Conservation (phyloP, 2,797 vertebrate species). For the Falco cherrug region DNA sequence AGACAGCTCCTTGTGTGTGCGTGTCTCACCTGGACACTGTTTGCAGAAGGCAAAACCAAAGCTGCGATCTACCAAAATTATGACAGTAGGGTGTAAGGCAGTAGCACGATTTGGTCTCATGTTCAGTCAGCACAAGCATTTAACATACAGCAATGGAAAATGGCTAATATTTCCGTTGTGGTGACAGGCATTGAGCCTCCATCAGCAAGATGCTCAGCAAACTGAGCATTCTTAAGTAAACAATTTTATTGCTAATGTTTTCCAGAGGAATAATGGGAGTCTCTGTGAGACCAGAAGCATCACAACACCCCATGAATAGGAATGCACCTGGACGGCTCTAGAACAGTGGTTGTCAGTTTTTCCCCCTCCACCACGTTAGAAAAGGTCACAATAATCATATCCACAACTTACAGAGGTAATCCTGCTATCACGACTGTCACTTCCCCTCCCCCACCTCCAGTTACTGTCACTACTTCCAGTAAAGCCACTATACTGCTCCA, state of each 20-base stretch:
- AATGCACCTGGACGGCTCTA: neutral
- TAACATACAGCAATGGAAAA: neutral
- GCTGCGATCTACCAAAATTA: neutral
- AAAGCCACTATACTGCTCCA: neutral
- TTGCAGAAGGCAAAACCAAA: neutral
- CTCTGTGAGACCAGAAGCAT: neutral
- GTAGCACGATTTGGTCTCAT: fast-evolving
- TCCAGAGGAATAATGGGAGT: neutral
- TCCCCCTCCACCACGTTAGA: neutral
- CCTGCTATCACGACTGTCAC: neutral
- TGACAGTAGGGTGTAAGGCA: fast-evolving
- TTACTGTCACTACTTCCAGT: neutral
- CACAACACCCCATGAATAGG: neutral
- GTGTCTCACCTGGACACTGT: neutral
- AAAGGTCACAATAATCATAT: neutral
- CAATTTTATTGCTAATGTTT: neutral
- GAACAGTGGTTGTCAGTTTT: neutral
- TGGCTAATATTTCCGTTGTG: neutral
- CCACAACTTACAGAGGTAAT: neutral
- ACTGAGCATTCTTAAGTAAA: neutral
- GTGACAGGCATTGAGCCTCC: neutral
- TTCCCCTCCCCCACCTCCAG: neutral
- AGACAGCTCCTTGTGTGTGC: fast-evolving
- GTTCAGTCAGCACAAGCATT: neutral
- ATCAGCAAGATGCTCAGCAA: neutral